phyloP scores from a whole-genome alignment of 2,888 invertebrate species.

The Iphiclides podalirius region DNA sequence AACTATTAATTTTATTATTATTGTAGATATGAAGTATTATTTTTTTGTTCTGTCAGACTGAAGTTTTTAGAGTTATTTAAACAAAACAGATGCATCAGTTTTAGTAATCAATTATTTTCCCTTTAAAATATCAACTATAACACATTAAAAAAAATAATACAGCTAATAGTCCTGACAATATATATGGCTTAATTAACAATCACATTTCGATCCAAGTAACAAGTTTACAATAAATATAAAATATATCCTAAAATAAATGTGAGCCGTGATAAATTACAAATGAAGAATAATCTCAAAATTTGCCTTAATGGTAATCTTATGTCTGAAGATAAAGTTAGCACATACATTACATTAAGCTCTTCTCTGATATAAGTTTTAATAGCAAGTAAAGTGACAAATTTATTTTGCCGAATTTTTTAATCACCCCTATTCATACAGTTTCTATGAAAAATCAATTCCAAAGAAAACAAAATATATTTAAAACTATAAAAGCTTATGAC shows the following conservation, averaged over 20 bases:
- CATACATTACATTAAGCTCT: slow-evolving; percentile 7
- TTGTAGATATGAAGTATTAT: too few relatives aligned
- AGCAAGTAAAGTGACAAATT: too few relatives aligned
- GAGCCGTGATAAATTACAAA: slow-evolving; percentile 10
- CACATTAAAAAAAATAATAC: slow-evolving; percentile 5
- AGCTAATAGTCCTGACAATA: slow-evolving; percentile 12
- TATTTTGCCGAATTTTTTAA: too few relatives aligned
- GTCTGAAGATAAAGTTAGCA: not conserved
- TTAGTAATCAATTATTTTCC: too few relatives aligned
- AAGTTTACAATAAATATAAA: slow-evolving; percentile 23
- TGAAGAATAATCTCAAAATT: slow-evolving; percentile 22
- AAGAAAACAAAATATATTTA: too few relatives aligned
- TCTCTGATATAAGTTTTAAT: not conserved
- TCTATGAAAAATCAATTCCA: too few relatives aligned
- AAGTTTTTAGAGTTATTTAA: too few relatives aligned
- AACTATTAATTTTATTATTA: too few relatives aligned
- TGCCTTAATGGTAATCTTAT: slow-evolving; percentile 3
- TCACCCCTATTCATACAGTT: too few relatives aligned
- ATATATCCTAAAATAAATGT: slow-evolving; percentile 6
- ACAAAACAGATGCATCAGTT: too few relatives aligned
- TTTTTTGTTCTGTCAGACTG: too few relatives aligned
- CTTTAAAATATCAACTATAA: slow-evolving; percentile 5
- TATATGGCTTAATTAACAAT: slow-evolving; percentile 23
- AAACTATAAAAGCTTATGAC: too few relatives aligned
- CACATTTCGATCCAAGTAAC: slow-evolving; percentile 16